Evolutionary conservation across 1,140 invertebrate genomes (phyloP).

Genomic region (Leptonema lineaticorne): DNA sequence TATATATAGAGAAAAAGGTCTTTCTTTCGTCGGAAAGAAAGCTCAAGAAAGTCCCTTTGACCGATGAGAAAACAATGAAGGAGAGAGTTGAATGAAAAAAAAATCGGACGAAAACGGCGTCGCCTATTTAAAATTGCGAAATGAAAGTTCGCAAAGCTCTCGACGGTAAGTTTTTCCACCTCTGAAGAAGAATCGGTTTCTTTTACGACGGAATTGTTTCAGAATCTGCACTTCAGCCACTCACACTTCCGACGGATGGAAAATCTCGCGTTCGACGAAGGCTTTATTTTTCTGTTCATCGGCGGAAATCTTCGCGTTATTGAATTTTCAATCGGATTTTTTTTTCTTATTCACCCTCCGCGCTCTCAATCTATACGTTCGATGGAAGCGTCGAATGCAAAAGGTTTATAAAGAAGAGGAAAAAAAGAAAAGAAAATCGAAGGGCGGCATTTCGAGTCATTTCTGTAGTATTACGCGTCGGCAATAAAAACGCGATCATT

Average conservation of each 20-base stretch:
- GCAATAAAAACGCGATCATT: neutral
- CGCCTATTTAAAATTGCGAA: constrained; percentile 36
- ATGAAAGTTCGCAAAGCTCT: constrained; percentile 26
- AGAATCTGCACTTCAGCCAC: too few relatives aligned
- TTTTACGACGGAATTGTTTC: constrained; percentile 32
- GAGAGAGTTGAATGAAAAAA: constrained; percentile 22
- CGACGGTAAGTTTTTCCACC: constrained; percentile 19
- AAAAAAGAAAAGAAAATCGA: too few relatives aligned
- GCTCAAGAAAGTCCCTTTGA: too few relatives aligned
- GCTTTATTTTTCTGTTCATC: constrained; percentile 27
- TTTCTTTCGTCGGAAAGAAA: too few relatives aligned
- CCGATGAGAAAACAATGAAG: constrained; percentile 15
- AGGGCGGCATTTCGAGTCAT: neutral
- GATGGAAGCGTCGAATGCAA: neutral
- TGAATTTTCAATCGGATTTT: constrained; percentile 22
- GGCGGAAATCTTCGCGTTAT: constrained; percentile 26
- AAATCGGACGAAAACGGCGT: too few relatives aligned
- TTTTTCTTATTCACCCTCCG: neutral
- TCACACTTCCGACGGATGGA: too few relatives aligned
- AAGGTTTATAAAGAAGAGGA: too few relatives aligned
- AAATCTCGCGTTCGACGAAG: too few relatives aligned
- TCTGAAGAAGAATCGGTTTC: constrained; percentile 22
- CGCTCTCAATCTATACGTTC: too few relatives aligned
- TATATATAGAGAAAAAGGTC: too few relatives aligned
- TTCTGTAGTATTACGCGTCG: neutral